Evolutionary conservation across 2,888 invertebrate genomes (phyloP), one percentile per base, ranked within the genome.

Genomic region (Lasioglossum oenotherae): DNA sequence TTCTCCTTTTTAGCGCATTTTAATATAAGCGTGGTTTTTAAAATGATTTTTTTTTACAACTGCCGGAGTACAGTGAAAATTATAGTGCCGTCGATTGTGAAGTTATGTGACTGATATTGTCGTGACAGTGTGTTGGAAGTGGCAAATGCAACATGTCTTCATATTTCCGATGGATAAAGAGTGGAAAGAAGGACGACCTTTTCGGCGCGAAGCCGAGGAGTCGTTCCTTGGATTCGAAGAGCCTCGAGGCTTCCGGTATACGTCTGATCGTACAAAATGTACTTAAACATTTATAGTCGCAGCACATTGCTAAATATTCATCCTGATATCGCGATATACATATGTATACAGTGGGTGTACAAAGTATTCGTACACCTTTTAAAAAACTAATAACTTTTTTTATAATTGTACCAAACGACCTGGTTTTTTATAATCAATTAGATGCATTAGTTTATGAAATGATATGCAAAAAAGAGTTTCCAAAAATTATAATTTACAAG

Each of bases 221-320:
- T 94, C 96, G 97, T 85, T 98, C 97, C 1, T 95, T 98, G 94
- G 98, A 98, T 94, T 96, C 97, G 46, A 96, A 97, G 88, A 96
- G 97, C 14, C 95, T 97, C 93, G 97, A 97, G 93, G 95, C 96
- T 80, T 97, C 97, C 83, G 97, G 97, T 57, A 96, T 97, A 87
- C 96, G 96, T 79, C 94, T 96, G 69, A 96, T 97, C 79, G 95
- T 97, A 19, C 96, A 97, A 91, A 95, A 96, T 92, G 96, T 96
- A 95, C 83, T 71, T 85, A 35, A 80, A 72, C 35, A 69, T 75
- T 69, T 14, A 80, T 53, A 44, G 38, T 23, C 38, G 16, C 16
- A 10, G 2, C 46, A 3, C 31, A 31, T 71, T 71, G 1, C 16
- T 4, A 38, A 38, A 72, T 31, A 31, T 71, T 14, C n/a, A n/a